phyloP scores from a whole-genome alignment of 2,113 vertebrate genomes.

The Salvelinus alpinus region DNA sequence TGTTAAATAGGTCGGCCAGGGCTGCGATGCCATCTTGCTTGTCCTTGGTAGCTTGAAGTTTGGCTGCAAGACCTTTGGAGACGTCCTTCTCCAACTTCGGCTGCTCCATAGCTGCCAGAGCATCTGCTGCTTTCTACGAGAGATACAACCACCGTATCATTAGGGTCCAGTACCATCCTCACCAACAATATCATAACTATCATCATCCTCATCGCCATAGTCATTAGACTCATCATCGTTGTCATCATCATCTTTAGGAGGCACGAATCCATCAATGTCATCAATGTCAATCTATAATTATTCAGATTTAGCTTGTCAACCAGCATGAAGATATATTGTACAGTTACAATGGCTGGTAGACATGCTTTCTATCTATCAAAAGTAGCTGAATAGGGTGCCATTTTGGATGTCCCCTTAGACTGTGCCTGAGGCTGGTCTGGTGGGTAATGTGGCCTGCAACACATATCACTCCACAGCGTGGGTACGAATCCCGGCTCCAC shows the following conservation, averaged over 20 bases:
- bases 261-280: too few species aligned
- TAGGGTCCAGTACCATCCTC: too few species aligned
- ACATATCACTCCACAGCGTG: too few species aligned
- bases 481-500: background rate
- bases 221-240: too few species aligned
- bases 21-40: conserved; percentile 76
- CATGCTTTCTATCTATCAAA: background rate
- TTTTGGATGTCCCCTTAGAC: background rate
- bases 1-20: conserved; percentile 81
- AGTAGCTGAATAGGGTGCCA: too few species aligned
- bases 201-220: background rate
- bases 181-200: background rate
- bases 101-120: conserved; percentile 77
- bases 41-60: conserved; percentile 79
- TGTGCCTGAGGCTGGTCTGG: background rate
- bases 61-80: conserved; percentile 78
- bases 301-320: background rate
- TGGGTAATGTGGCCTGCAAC: background rate
- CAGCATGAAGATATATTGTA: background rate
- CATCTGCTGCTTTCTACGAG: conserved; percentile 72
- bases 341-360: background rate
- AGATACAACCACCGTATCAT: background rate
- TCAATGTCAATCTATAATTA: too few species aligned
- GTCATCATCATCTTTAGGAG: too few species aligned
- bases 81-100: conserved; percentile 69